A percentile compares a stretch with the other conserved stretches of the same genome.
Conservation (phyloP, 2,113 vertebrate genomes). For the Leptobrachium ailaonicum region DNA sequence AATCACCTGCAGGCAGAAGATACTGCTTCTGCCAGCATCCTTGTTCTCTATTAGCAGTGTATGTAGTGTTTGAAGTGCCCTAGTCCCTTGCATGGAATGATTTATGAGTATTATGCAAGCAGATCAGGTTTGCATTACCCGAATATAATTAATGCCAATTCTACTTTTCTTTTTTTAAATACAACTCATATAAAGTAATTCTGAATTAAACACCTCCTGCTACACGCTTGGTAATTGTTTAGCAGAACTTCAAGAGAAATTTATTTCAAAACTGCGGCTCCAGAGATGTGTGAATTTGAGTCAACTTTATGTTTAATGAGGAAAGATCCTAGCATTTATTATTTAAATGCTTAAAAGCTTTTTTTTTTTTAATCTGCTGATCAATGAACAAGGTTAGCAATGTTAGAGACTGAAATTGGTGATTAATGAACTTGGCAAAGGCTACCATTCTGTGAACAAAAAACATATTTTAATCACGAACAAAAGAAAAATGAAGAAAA, state of each 20-base stretch:
- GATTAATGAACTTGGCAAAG: no score
- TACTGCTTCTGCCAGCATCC: not conserved
- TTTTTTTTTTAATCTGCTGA: no score
- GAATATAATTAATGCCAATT: not conserved
- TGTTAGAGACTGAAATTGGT: no score
- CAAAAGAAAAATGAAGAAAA: no score
- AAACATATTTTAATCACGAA: no score
- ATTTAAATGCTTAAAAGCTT: not conserved
- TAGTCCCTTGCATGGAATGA: constrained; percentile 11
- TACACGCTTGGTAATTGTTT: not conserved
- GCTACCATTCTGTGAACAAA: no score
- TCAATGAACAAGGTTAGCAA: no score
- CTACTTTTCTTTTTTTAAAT: not conserved
- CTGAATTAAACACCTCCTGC: not conserved
- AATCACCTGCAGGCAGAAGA: not conserved
- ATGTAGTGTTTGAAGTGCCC: constrained; percentile 15
- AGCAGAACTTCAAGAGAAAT: not conserved
- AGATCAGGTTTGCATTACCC: not conserved
- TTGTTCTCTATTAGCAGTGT: constrained; percentile 5
- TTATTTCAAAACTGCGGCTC: not conserved
- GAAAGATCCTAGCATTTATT: not conserved
- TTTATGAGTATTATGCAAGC: constrained; percentile 7
- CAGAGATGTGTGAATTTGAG: not conserved
- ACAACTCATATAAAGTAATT: not conserved
- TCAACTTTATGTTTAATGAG: not conserved